Percentiles rank a stretch among this genome's conserved stretches.
phyloP scores from a whole-genome alignment of 2,113 vertebrate species.

The Corythoichthys intestinalis region DNA sequence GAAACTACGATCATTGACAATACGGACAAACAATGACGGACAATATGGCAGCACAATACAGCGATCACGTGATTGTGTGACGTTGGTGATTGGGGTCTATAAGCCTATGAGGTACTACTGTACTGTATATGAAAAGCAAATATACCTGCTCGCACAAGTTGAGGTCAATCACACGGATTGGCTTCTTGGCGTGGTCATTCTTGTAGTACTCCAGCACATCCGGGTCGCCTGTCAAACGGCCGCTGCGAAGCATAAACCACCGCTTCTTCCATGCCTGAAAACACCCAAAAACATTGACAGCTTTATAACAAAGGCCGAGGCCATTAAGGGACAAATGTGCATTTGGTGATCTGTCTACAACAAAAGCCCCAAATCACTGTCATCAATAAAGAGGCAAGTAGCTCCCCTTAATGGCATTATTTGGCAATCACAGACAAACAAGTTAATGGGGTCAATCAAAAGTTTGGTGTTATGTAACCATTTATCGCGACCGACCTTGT shows the following conservation, averaged over 20 bases:
- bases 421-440: too few relatives aligned
- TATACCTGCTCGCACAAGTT: conserved; percentile 91
- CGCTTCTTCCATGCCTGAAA: conserved; percentile 97
- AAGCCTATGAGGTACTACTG: too few relatives aligned
- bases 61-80: too few relatives aligned
- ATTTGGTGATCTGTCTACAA: conserved; percentile 45
- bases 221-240: conserved; percentile 92
- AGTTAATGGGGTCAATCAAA: too few relatives aligned
- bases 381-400: conserved; percentile 47
- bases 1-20: too few relatives aligned
- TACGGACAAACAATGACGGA: too few relatives aligned
- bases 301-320: conserved; percentile 54
- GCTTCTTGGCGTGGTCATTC: conserved; percentile 98
- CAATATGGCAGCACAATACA: too few relatives aligned
- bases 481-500: background rate
- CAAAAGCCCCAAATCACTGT: conserved; percentile 52
- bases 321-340: conserved; percentile 51
- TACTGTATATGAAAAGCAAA: background rate
- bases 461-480: background rate
- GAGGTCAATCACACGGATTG: conserved; percentile 97
- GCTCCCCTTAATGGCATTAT: conserved; percentile 21
- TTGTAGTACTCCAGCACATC: conserved; percentile 99
- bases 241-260: conserved; percentile 97
- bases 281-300: conserved; percentile 46
- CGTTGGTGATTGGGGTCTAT: too few relatives aligned